Conservation (phyloP, 2,797 vertebrate species). For the Diceros bicornis region DNA sequence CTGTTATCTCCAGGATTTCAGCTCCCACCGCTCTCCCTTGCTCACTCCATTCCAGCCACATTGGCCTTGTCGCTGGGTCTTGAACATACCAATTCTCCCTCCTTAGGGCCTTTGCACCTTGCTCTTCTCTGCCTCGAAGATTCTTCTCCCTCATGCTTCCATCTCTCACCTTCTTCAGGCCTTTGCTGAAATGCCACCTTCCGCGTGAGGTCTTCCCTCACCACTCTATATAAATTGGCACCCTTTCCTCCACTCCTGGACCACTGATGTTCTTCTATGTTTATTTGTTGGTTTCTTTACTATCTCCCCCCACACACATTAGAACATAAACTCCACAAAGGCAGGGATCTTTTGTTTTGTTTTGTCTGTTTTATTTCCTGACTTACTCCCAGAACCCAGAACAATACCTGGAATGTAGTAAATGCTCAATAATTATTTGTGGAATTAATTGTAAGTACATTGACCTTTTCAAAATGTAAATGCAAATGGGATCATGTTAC, state of each 20-base stretch:
- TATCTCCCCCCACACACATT: not conserved
- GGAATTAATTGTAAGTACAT: not conserved
- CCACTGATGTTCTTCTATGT: not conserved
- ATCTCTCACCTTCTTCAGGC: not conserved
- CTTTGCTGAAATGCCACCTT: not conserved
- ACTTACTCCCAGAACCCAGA: not conserved
- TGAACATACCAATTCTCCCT: not conserved
- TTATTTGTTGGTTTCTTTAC: not conserved
- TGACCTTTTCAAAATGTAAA: constrained; percentile 48
- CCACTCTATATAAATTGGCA: not conserved
- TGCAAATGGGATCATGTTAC: not conserved
- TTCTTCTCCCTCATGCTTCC: not conserved
- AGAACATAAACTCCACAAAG: not conserved
- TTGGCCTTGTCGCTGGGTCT: not conserved
- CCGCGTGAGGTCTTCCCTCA: not conserved
- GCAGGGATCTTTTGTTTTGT: not conserved
- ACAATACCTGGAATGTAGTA: constrained; percentile 3
- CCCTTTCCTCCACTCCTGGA: not conserved
- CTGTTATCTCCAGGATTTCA: not conserved
- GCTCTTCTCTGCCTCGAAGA: not conserved
- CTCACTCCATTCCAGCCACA: not conserved
- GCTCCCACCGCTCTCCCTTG: not conserved
- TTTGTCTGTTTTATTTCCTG: constrained; percentile 15
- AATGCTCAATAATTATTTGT: constrained; percentile 30
- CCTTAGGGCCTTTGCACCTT: not conserved